Evolutionary conservation across 1,140 invertebrate genomes (phyloP).

Genomic region (Scaptomyza hsui): DNA sequence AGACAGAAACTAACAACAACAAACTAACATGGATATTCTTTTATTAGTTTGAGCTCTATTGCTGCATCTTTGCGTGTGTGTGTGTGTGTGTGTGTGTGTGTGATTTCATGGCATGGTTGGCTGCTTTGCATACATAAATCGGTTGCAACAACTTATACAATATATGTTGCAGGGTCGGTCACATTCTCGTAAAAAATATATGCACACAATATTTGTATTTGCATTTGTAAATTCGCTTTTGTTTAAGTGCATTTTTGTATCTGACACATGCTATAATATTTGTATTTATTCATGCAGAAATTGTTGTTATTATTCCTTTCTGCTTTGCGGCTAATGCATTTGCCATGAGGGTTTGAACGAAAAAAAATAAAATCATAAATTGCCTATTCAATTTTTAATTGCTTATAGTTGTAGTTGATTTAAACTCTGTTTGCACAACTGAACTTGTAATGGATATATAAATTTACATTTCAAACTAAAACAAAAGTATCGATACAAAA

Average conservation of each 20-base stretch:
- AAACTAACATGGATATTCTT: slow-evolving; percentile 31
- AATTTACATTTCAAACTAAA: not conserved
- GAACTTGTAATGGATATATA: not conserved
- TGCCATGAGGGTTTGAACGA: not conserved
- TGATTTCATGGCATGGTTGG: not conserved
- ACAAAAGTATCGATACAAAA: not conserved
- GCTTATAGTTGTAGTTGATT: not conserved
- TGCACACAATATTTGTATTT: slow-evolving; percentile 4
- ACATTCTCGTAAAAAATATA: not conserved
- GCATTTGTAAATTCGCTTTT: slow-evolving; percentile 4
- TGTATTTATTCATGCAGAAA: slow-evolving; percentile 40
- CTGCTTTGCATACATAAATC: slow-evolving; percentile 24
- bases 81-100: not conserved
- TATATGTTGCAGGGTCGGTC: not conserved
- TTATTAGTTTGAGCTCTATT: slow-evolving; percentile 32
- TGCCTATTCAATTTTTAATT: slow-evolving; percentile 32
- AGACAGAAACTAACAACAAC: not conserved
- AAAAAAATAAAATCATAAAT: slow-evolving; percentile 4
- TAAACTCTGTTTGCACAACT: not conserved
- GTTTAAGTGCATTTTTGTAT: slow-evolving; percentile 30
- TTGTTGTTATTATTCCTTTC: not conserved
- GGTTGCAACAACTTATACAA: not conserved
- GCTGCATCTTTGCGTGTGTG: not conserved
- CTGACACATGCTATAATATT: slow-evolving; percentile 38
- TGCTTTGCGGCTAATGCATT: slow-evolving; percentile 14